Evolutionary conservation across 1,140 invertebrate species (phyloP).

Genomic region (Hestina assimilis): DNA sequence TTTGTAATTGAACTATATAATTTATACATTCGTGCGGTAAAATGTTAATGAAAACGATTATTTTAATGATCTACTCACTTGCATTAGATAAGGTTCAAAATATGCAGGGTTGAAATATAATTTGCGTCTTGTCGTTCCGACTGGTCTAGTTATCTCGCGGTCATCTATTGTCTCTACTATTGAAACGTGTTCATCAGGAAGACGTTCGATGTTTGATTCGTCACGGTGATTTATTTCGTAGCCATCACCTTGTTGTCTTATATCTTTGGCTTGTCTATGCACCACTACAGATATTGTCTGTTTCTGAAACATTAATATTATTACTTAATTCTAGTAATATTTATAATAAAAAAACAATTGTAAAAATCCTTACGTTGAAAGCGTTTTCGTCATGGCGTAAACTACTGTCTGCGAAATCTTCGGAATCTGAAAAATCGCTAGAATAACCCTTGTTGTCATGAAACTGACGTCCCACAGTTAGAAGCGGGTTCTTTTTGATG

Average conservation of each 20-base stretch:
- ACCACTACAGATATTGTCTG: conserved; percentile 84
- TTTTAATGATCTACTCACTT: conserved; percentile 79
- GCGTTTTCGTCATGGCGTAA: conserved; percentile 48
- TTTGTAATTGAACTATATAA: background rate
- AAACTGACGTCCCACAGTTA: conserved; percentile 80
- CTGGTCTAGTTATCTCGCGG: conserved; percentile 81
- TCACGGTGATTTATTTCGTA: conserved; percentile 64
- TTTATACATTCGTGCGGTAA: background rate
- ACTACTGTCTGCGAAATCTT: conserved; percentile 59
- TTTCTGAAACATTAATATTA: conserved; percentile 59
- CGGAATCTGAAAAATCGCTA: conserved; percentile 71
- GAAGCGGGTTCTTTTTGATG: conserved; percentile 87
- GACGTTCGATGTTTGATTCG: conserved; percentile 82
- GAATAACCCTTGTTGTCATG: conserved; percentile 68
- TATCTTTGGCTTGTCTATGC: conserved; percentile 79
- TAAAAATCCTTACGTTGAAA: conserved; percentile 49
- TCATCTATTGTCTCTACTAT: conserved; percentile 89
- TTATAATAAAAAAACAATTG: background rate
- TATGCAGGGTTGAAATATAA: conserved; percentile 93
- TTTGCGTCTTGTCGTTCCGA: conserved; percentile 85
- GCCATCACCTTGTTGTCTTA: conserved; percentile 57
- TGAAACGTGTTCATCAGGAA: conserved; percentile 89
- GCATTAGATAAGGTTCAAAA: conserved; percentile 89
- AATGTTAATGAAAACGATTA: background rate
- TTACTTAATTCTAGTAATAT: background rate